phyloP scores from a whole-genome alignment of 2,888 invertebrate genomes.

The Antheraea assamensis region DNA sequence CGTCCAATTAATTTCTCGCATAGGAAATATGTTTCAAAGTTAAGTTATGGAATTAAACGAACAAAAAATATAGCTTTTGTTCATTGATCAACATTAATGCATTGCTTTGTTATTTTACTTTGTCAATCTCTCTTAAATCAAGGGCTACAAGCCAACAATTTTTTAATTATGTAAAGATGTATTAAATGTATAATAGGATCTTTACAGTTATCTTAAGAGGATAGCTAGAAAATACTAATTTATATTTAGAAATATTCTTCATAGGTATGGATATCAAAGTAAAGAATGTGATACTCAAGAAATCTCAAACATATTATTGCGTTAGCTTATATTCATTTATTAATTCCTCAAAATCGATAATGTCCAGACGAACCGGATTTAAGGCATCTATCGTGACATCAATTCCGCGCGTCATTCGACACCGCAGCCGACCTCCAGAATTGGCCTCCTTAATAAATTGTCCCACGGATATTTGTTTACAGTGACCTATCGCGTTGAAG shows the following conservation, averaged over 20 bases:
- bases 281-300: not conserved
- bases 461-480: not conserved
- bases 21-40: not conserved
- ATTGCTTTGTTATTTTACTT: too few species aligned
- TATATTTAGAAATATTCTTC: not conserved
- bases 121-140: not conserved
- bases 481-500: not conserved
- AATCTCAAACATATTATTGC: not conserved
- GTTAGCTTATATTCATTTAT: not conserved
- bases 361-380: not conserved
- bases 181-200: too few species aligned
- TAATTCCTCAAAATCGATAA: not conserved
- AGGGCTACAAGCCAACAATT: not conserved
- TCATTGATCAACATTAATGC: too few species aligned
- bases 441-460: not conserved
- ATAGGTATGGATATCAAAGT: not conserved
- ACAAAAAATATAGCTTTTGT: too few species aligned
- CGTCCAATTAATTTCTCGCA: slow-evolving; percentile 12
- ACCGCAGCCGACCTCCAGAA: not conserved
- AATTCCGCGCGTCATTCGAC: not conserved
- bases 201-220: not conserved
- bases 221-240: not conserved
- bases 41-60: not conserved
- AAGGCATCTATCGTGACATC: not conserved
- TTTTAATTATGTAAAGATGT: too few species aligned